Conservation (phyloP, 2,113 vertebrate genomes). For the Cryptotis parvus region DNA sequence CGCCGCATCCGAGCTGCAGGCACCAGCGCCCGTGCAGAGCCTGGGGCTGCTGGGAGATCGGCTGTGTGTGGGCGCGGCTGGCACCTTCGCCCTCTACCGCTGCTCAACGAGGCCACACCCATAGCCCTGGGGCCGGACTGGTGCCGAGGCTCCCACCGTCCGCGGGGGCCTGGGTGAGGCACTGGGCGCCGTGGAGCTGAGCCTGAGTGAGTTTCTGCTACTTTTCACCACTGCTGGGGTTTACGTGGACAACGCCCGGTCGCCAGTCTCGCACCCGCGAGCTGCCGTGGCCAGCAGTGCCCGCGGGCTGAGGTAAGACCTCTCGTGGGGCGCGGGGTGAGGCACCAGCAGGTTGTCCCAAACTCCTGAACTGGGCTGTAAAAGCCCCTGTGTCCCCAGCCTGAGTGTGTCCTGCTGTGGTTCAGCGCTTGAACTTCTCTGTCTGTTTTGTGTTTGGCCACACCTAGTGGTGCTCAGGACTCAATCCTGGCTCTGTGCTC, state of each 20-base stretch:
- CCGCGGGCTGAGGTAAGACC: constrained; percentile 83
- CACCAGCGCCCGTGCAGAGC: constrained; percentile 82
- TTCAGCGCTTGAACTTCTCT: too few species aligned
- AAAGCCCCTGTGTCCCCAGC: neutral
- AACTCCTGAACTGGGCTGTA: neutral
- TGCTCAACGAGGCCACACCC: constrained; percentile 84
- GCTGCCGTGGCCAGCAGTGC: constrained; percentile 83
- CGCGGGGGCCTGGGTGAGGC: constrained; percentile 80
- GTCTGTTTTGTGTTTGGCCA: too few species aligned
- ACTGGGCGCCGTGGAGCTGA: constrained; percentile 82
- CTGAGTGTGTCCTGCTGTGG: neutral
- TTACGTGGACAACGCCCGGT: constrained; percentile 83
- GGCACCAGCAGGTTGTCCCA: too few species aligned
- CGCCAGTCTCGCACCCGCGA: constrained; percentile 81
- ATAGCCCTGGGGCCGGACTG: constrained; percentile 71
- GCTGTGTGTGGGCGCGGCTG: constrained; percentile 81
- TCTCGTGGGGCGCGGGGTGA: neutral
- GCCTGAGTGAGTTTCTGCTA: constrained; percentile 83
- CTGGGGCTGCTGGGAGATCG: constrained; percentile 85
- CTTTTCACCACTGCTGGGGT: constrained; percentile 83
- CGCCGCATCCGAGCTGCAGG: constrained; percentile 85
- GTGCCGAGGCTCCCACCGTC: constrained; percentile 44
- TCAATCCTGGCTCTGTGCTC: too few species aligned
- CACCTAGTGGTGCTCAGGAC: too few species aligned
- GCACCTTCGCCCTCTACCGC: constrained; percentile 82